Base-by-base conservation (phyloP, 2,113 vertebrate species). In the Triplophysa tibetana region DNA sequence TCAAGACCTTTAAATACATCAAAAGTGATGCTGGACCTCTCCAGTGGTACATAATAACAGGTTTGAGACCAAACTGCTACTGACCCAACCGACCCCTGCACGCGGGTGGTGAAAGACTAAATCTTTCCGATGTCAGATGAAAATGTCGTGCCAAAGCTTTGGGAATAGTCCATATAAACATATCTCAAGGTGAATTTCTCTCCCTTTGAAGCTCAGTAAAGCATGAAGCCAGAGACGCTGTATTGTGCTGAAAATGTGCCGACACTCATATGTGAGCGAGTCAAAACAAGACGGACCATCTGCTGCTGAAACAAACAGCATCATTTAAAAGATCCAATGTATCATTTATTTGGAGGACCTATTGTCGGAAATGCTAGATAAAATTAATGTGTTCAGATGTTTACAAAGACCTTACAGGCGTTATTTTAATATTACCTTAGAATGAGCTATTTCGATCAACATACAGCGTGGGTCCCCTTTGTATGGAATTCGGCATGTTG, bases 231-330 rank as follows among this genome's bases (percentile, higher is more conserved):
- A 72, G 48, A 17, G 19, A 9, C 19, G 19, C 26, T 8, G 7
- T 56, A 72, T 58, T 56, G 48, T 43, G 29, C 56, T 74, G 56
- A 74, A 74, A 56, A 52, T 74, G 56, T 74, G 54, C n/a, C 21
- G 29, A 33, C 70, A 73, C 70, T 60, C 52, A 58, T 72, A 61
- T 61, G 70, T 21, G 50, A 61, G 54, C 19, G 33, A 61, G n/a
- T 29, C 29, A 52, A 72, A 12, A 29, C 29, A 26, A 72, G 70
- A 72, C 52, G 10, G 52, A 74, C 29, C 70, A 38, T 74, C 70
- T 74, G 56, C 54, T 41, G n/a, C 23, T 48, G 19, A 50, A 21
- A 69, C 48, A 12, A 16, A 11, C 38, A 8, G 26, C 41, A 12
- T 19, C 26, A 26, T 1, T 58, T 26, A 14, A 61, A 43, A 60